phyloP scores from a whole-genome alignment of 2,113 vertebrate species.

The Gopherus evgoodei region DNA sequence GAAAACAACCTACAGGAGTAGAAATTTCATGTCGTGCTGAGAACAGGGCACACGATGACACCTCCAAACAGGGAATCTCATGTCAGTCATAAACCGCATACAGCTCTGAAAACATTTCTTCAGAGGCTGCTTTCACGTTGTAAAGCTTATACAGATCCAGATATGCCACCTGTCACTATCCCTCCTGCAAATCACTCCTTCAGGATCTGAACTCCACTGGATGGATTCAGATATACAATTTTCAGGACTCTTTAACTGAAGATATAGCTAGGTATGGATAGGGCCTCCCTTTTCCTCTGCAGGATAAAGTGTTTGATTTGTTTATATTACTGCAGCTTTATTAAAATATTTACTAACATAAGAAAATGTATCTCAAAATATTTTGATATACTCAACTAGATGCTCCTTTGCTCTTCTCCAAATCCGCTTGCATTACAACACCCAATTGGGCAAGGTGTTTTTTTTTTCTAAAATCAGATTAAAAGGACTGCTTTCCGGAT shows the following conservation, averaged over 20 bases:
- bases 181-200: slow-evolving; percentile 44
- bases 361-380: neutral
- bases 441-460: rapidly evolving
- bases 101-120: neutral
- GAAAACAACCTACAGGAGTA: rapidly evolving
- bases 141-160: slow-evolving; percentile 7
- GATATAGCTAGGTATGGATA: neutral
- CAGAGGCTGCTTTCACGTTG: neutral
- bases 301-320: neutral
- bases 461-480: neutral
- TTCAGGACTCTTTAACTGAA: neutral
- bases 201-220: slow-evolving; percentile 23
- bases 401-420: neutral
- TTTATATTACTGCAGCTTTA: neutral
- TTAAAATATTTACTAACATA: slow-evolving; percentile 20
- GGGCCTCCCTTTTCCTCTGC: neutral
- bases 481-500: neutral
- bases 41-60: rapidly evolving
- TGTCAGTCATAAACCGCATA: rapidly evolving
- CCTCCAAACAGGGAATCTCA: rapidly evolving
- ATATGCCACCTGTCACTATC: slow-evolving; percentile 57
- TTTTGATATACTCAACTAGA: rapidly evolving
- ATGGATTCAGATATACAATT: neutral
- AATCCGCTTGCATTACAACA: rapidly evolving
- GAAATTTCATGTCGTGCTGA: rapidly evolving